A percentile compares a stretch with the other conserved stretches of the same genome.
These are phyloP conservation scores for Misgurnus anguillicaudatus DNA, from an alignment of 2,113 vertebrate genomes.

Conservation along the genomic window DNA sequence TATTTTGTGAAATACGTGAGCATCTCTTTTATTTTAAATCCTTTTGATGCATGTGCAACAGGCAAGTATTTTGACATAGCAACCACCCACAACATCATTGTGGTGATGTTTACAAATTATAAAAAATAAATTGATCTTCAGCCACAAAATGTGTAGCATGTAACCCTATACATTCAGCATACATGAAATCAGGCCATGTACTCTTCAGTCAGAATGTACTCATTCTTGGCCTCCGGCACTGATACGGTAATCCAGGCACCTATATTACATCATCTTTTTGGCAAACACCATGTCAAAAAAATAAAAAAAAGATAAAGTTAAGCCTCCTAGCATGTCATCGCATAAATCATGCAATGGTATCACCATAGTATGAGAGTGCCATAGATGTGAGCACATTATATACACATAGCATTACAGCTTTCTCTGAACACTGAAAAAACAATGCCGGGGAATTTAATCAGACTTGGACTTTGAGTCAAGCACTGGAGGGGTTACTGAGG, in stretches of 20 bases:
- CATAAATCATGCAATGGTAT: constrained; percentile 46
- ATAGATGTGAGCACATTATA: constrained; percentile 58
- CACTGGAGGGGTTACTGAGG: constrained; percentile 29
- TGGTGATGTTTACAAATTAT: no score
- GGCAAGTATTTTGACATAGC: no score
- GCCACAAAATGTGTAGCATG: background rate
- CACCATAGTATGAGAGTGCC: constrained; percentile 46
- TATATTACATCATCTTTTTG: constrained; percentile 1
- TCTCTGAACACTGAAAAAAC: constrained; percentile 57
- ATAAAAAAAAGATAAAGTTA: constrained; percentile 29
- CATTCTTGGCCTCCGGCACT: background rate
- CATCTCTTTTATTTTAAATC: no score
- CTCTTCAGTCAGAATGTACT: background rate
- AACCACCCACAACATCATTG: no score
- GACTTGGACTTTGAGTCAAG: constrained; percentile 44
- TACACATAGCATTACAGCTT: constrained; percentile 47
- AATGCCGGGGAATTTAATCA: constrained; percentile 65
- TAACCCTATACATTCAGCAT: background rate
- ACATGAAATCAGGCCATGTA: background rate
- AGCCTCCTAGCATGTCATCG: background rate
- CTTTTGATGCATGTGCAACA: no score
- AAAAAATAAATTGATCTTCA: background rate
- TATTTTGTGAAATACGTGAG: no score
- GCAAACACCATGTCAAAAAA: constrained; percentile 3
- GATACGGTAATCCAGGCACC: background rate